These are phyloP conservation scores for Urocyon cinereoargenteus DNA, from an alignment of 2,797 vertebrate species.

Conservation along the genomic window DNA sequence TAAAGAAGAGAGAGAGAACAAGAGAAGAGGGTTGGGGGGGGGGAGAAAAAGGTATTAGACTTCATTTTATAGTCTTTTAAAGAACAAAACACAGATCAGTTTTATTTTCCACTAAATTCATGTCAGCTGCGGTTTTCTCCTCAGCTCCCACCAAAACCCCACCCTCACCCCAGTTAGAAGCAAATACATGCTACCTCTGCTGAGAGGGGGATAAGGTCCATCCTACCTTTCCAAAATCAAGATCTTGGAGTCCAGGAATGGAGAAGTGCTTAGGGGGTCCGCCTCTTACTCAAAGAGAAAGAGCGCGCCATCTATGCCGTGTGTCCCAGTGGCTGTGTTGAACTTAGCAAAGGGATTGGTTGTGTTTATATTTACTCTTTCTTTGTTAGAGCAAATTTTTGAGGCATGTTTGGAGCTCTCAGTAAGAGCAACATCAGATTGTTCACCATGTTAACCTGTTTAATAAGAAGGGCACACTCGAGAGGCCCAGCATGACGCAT, in stretches of 20 bases:
- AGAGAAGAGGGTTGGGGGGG: constrained; percentile 21
- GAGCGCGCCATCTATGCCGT: fast-evolving
- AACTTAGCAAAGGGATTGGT: fast-evolving
- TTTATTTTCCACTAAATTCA: background rate
- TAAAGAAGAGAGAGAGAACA: background rate
- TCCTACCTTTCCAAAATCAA: background rate
- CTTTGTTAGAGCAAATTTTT: background rate
- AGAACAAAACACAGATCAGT: background rate
- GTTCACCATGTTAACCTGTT: fast-evolving
- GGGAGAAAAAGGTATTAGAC: background rate
- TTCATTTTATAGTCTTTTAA: background rate
- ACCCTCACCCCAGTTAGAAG: background rate
- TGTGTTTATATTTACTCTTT: background rate
- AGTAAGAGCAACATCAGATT: background rate
- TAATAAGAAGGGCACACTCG: fast-evolving
- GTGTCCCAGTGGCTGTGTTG: fast-evolving
- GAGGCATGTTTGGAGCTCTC: background rate
- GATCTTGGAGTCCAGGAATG: background rate
- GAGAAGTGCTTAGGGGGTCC: fast-evolving
- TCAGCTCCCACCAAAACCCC: background rate
- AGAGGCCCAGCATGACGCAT: fast-evolving
- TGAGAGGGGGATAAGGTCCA: fast-evolving
- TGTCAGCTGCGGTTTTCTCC: background rate
- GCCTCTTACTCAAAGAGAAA: background rate
- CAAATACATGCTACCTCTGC: background rate